These are phyloP conservation scores for Hirundichthys speculiger DNA, from an alignment of 2,113 vertebrate genomes.

Conservation along the genomic window DNA sequence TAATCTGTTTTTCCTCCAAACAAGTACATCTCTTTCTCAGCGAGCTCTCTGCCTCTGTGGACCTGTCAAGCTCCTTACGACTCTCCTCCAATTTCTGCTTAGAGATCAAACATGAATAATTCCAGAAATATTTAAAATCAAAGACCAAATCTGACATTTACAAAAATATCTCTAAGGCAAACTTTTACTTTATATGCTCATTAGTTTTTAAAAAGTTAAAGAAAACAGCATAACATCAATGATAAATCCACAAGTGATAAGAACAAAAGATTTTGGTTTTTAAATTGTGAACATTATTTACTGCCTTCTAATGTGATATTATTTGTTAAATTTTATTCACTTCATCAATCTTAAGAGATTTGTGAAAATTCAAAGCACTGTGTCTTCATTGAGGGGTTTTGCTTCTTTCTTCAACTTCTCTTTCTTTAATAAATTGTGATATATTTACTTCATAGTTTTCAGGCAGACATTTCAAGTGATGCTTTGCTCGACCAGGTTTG, in stretches of 20 bases:
- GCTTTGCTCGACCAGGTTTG: neutral
- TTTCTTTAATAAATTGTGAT: neutral
- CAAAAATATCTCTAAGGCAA: too few species aligned
- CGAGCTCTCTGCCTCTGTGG: constrained; percentile 53
- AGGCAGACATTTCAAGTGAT: constrained; percentile 7
- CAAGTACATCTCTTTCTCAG: constrained; percentile 67
- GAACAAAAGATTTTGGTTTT: too few species aligned
- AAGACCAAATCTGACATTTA: neutral
- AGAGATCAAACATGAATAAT: constrained; percentile 5
- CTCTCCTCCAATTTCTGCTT: constrained; percentile 78
- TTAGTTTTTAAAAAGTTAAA: too few species aligned
- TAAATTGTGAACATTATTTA: too few species aligned
- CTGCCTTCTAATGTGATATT: too few species aligned
- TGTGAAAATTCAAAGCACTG: too few species aligned
- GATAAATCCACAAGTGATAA: too few species aligned
- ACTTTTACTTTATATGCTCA: too few species aligned
- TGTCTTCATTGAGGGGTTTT: constrained; percentile 1
- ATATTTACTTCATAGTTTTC: constrained; percentile 16
- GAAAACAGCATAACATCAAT: too few species aligned
- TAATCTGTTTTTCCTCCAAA: constrained; percentile 62
- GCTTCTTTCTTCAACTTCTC: constrained; percentile 10
- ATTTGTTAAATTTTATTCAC: too few species aligned
- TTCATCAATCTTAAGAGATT: too few species aligned
- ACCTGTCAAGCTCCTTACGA: constrained; percentile 72
- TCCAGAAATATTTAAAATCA: neutral